These are phyloP conservation scores for Anaspis maculata DNA, from an alignment of 2,888 invertebrate genomes.

Conservation along the genomic window DNA sequence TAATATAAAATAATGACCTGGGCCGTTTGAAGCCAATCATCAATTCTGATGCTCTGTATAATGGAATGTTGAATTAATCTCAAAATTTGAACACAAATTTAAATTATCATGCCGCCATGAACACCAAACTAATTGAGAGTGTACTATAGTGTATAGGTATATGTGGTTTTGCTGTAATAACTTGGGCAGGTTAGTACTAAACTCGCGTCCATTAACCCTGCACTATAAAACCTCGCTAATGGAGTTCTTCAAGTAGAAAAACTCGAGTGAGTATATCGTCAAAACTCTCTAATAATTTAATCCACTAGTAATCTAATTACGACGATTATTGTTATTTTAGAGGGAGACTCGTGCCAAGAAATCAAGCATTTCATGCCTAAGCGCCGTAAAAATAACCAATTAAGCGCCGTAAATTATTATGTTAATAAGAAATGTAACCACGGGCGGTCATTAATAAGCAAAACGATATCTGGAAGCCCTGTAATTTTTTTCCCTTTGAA, in stretches of 20 bases:
- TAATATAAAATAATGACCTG: constrained; percentile 14
- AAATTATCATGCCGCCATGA: constrained; percentile 16
- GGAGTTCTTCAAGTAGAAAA: no score
- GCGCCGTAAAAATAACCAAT: background rate
- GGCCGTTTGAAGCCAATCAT: constrained; percentile 11
- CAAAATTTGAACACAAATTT: constrained; percentile 19
- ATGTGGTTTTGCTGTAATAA: constrained; percentile 8
- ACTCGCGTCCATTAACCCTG: no score
- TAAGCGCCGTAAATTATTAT: background rate
- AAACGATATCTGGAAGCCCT: background rate
- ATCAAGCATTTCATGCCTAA: background rate
- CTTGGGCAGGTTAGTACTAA: no score
- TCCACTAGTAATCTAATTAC: no score
- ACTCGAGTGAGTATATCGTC: background rate
- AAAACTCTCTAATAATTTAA: no score
- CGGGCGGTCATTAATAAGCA: background rate
- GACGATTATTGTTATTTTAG: no score
- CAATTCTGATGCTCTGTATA: constrained; percentile 10
- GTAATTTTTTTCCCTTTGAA: no score
- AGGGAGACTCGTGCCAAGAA: no score
- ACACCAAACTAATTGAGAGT: constrained; percentile 15
- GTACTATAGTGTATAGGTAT: no score
- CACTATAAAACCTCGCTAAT: no score
- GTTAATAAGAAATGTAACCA: background rate
- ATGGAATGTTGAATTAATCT: constrained; percentile 20